A percentile compares a stretch with the other conserved stretches of the same genome.
These are phyloP conservation scores for Tetramorium alpestre DNA, from an alignment of 1,140 invertebrate genomes.

Conservation along the genomic window DNA sequence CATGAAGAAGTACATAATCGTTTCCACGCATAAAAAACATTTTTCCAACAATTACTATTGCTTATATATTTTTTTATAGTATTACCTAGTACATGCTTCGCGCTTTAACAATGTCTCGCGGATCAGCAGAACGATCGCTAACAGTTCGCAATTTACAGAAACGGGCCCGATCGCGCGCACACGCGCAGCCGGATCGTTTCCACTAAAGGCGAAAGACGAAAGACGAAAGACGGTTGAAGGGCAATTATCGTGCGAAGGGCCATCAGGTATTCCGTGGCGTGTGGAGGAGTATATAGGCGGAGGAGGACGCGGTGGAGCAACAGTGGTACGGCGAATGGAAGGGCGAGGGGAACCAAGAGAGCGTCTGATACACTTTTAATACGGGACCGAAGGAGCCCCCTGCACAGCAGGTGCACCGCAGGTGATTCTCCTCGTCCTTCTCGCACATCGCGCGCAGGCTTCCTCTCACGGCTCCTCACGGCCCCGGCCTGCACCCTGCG, in stretches of 20 bases:
- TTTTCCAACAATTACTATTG: background rate
- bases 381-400: constrained; percentile 78
- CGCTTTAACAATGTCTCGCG: background rate
- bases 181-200: constrained; percentile 56
- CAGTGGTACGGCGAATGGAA: constrained; percentile 20
- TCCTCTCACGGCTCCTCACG: constrained; percentile 68
- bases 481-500: constrained; percentile 65
- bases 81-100: background rate
- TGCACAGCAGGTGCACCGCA: constrained; percentile 79
- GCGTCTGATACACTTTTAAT: constrained; percentile 80
- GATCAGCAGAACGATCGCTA: constrained; percentile 2
- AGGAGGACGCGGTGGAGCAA: constrained; percentile 58
- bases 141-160: constrained; percentile 44
- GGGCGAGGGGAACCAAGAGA: constrained; percentile 37
- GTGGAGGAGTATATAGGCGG: constrained; percentile 42
- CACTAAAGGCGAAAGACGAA: constrained; percentile 48
- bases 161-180: constrained; percentile 38
- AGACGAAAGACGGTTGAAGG: constrained; percentile 49
- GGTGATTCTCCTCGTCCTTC: constrained; percentile 75
- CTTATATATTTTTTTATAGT: background rate
- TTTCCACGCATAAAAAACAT: background rate
- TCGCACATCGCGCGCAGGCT: constrained; percentile 58
- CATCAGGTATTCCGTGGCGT: constrained; percentile 44
- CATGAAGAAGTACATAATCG: background rate
- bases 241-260: constrained; percentile 63